Evolutionary conservation across 2,888 invertebrate species (phyloP).

Genomic region (Andrena minutula): DNA sequence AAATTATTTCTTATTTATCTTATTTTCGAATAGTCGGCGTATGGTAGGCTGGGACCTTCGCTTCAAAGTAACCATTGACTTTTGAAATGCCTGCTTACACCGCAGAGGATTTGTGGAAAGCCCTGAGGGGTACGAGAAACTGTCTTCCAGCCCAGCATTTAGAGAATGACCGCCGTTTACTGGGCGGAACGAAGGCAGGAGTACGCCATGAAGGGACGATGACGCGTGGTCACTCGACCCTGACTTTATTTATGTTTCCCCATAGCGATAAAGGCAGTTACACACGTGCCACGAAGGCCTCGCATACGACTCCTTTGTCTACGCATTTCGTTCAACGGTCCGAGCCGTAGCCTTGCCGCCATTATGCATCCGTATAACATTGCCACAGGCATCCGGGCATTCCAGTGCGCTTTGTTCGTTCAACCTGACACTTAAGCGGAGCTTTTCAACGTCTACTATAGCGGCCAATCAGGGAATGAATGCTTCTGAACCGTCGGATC

Average conservation of each 20-base stretch:
- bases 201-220: conserved; percentile 55
- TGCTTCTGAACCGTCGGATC: too few species aligned
- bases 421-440: conserved; percentile 14
- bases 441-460: not conserved
- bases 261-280: conserved; percentile 75
- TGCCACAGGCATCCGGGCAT: conserved; percentile 28
- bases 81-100: not conserved
- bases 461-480: too few species aligned
- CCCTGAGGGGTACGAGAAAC: not conserved
- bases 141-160: conserved; percentile 32
- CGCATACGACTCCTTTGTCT: conserved; percentile 66
- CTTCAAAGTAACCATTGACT: too few species aligned
- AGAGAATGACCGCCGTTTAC: conserved; percentile 37
- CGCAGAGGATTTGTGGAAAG: not conserved
- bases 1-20: too few species aligned
- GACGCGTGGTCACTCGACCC: conserved; percentile 76
- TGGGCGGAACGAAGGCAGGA: conserved; percentile 65
- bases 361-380: conserved; percentile 51
- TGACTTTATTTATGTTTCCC: conserved; percentile 81
- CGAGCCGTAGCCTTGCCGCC: conserved; percentile 58
- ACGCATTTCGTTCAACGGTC: conserved; percentile 61
- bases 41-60: too few species aligned
- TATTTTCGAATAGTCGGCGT: too few species aligned
- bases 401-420: conserved; percentile 34
- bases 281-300: conserved; percentile 71